Evolutionary conservation across 2,888 invertebrate genomes (phyloP).

Genomic region (Patella depressa): DNA sequence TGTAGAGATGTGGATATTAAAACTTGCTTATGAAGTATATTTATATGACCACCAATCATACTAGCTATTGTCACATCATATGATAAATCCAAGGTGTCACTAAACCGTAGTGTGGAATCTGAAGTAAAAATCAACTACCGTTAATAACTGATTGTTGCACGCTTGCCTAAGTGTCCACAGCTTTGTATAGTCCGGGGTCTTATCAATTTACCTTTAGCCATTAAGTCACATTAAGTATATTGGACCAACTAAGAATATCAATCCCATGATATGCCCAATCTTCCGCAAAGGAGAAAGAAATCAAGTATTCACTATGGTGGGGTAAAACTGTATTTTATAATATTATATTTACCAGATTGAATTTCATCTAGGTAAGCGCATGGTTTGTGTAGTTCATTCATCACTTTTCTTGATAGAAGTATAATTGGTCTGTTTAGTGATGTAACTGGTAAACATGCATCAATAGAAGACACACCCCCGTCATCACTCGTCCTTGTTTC

Average conservation of each 20-base stretch:
- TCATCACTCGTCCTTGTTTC: neutral
- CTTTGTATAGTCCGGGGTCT: too few relatives aligned
- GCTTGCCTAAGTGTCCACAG: too few relatives aligned
- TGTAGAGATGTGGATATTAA: neutral
- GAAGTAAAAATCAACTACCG: too few relatives aligned
- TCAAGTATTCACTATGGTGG: too few relatives aligned
- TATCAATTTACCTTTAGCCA: too few relatives aligned
- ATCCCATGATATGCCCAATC: too few relatives aligned
- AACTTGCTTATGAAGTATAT: neutral
- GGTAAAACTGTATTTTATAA: too few relatives aligned
- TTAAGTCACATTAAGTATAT: too few relatives aligned
- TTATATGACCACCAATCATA: slow-evolving; percentile 3
- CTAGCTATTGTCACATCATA: neutral
- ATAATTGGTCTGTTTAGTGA: neutral
- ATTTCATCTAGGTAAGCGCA: neutral
- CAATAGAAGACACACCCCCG: too few relatives aligned
- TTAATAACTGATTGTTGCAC: too few relatives aligned
- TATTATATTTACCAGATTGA: neutral
- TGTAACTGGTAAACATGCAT: neutral
- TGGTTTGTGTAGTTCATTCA: neutral
- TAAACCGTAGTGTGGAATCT: neutral
- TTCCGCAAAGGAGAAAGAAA: too few relatives aligned
- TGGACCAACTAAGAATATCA: too few relatives aligned
- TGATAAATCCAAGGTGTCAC: neutral
- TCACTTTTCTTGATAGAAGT: neutral